A percentile compares a stretch with the other conserved stretches of the same genome.
Conservation (phyloP, 2,888 invertebrate species). For the Resseliella maxima region DNA sequence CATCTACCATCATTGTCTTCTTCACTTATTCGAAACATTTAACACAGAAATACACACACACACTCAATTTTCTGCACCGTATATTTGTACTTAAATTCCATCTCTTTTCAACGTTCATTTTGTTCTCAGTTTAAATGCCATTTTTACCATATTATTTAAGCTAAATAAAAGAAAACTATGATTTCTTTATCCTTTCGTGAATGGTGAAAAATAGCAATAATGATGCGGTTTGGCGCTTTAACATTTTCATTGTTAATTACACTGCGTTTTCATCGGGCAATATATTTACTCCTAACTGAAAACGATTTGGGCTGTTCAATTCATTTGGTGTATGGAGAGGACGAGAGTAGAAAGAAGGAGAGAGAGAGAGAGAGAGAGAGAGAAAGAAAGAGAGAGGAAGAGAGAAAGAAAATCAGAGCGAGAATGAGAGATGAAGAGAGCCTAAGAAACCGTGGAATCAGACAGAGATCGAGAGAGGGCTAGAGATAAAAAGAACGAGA, state of each 20-base stretch:
- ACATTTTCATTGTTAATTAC: conserved; percentile 44
- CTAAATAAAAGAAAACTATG: conserved; percentile 11
- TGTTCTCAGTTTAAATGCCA: neutral
- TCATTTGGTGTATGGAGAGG: too few species aligned
- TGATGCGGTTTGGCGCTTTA: conserved; percentile 50
- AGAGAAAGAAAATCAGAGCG: too few species aligned
- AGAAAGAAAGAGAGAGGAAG: too few species aligned
- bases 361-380: too few species aligned
- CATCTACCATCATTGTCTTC: neutral
- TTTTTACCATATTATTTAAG: conserved; percentile 35
- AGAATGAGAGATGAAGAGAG: too few species aligned
- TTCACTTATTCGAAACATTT: neutral
- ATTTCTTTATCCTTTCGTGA: conserved; percentile 38
- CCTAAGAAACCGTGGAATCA: too few species aligned
- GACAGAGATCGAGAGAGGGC: too few species aligned
- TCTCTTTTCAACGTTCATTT: too few species aligned
- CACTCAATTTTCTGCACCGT: neutral
- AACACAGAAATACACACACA: too few species aligned
- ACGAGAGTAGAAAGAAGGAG: too few species aligned
- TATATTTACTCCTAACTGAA: neutral
- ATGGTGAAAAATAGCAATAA: conserved; percentile 25
- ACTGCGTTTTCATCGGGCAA: conserved; percentile 21
- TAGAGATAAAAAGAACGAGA: too few species aligned
- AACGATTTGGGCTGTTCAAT: neutral
- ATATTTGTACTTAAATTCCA: neutral